A percentile compares a stretch with the other conserved stretches of the same genome.
These are phyloP conservation scores for Osedax frankpressi DNA, from an alignment of 2,888 invertebrate genomes.

Conservation along the genomic window DNA sequence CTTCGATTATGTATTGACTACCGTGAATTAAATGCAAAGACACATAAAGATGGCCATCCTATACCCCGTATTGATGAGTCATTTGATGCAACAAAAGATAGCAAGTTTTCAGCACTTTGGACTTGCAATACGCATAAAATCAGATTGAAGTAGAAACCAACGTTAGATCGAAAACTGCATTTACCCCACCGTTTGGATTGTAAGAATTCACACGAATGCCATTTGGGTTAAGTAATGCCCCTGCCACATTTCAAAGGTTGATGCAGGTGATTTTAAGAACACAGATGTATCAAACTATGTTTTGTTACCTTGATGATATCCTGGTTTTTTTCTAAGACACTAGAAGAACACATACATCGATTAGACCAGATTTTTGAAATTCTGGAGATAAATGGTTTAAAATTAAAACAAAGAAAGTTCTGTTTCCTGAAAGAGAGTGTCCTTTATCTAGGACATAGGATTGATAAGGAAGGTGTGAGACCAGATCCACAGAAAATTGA, in stretches of 20 bases:
- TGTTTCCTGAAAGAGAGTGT: slow-evolving; percentile 22
- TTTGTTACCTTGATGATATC: slow-evolving; percentile 28
- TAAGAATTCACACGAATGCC: slow-evolving; percentile 16
- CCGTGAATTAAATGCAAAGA: not conserved
- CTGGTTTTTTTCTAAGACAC: slow-evolving; percentile 22
- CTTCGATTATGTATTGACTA: not conserved
- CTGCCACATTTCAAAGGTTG: slow-evolving; percentile 27
- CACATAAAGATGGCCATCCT: not conserved
- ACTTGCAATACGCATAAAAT: not conserved
- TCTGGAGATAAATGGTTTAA: slow-evolving; percentile 21
- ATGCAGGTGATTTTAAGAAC: slow-evolving; percentile 27
- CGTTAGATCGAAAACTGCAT: not conserved
- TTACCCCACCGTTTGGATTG: not conserved
- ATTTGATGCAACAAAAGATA: not conserved
- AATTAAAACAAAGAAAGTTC: slow-evolving; percentile 25
- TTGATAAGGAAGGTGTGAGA: slow-evolving; percentile 20
- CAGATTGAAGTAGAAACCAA: not conserved
- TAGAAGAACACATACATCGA: slow-evolving; percentile 21
- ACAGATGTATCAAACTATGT: slow-evolving; percentile 21
- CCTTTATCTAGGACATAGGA: slow-evolving; percentile 23
- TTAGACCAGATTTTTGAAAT: slow-evolving; percentile 25
- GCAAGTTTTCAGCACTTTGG: not conserved
- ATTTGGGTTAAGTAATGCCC: slow-evolving; percentile 27
- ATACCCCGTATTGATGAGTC: not conserved
- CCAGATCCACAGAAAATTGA: slow-evolving; percentile 16